Evolutionary conservation across 2,888 invertebrate species (phyloP), one percentile per base, ranked within the genome.

Genomic region (Meiosimyza decipiens): DNA sequence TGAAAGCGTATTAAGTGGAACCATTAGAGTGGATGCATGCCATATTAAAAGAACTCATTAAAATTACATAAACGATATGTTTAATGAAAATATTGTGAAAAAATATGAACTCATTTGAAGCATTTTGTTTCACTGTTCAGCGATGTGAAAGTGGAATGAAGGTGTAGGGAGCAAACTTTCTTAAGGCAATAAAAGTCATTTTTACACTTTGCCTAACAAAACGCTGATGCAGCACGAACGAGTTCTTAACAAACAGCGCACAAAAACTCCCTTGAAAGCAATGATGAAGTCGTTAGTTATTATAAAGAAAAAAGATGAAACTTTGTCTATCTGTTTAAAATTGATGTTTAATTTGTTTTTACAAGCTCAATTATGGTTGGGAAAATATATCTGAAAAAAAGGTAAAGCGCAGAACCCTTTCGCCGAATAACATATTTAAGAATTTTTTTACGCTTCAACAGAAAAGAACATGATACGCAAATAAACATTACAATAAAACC

Each of bases 301-400:
- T 73, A 71, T 51, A 71, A 62, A 15, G n/a, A 40, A 9, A 6
- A 40, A 40, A 40, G 40, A 40, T 40, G 40, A 40, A 40, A 40
- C 40, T 40, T 40, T 9, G 28, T 16, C 16, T 54, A 18, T 18
- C 54, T 47, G 5, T 47, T 18, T 59, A 63, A 80, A 83, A 84
- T 83, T 80, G 80, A 79, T 84, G 82, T 84, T 84, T 84, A 83
- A 85, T 84, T 84, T 84, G 81, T 83, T 85, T 85, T 84, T 81
- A 84, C 84, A 77, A 78, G 79, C 77, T 76, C 79, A 79, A 79
- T 80, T 80, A 79, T 77, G 79, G 76, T 74, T 72, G 63, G 75
- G 76, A 68, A 75, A 77, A 77, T 75, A 59, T 49, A 22, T 50
- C 28, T 28, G 47, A 16, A 63, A 63, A 63, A 22, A 63, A 63